phyloP scores from a whole-genome alignment of 2,797 vertebrate genomes.

The Allobates femoralis region DNA sequence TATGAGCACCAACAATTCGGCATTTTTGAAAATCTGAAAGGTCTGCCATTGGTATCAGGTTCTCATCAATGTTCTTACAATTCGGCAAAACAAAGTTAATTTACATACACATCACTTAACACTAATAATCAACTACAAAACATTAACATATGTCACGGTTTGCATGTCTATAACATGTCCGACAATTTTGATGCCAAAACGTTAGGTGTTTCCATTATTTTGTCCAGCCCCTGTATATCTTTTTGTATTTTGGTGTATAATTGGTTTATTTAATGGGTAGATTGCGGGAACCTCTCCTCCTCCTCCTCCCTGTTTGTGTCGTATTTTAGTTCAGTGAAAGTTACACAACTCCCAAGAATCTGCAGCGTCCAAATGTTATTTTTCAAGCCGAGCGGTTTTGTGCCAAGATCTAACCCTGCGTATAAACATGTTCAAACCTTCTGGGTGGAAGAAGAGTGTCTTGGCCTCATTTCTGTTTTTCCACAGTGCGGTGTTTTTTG shows the following conservation, averaged over 20 bases:
- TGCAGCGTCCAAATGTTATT: constrained; percentile 44
- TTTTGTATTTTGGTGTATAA: neutral
- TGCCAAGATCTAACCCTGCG: constrained; percentile 45
- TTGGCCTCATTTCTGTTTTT: neutral
- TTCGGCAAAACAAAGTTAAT: too few relatives aligned
- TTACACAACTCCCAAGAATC: constrained; percentile 43
- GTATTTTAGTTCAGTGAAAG: constrained; percentile 11
- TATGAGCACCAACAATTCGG: too few relatives aligned
- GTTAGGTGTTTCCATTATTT: too few relatives aligned
- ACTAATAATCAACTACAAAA: too few relatives aligned
- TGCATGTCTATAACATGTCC: too few relatives aligned
- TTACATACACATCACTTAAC: too few relatives aligned
- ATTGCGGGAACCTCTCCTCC: neutral
- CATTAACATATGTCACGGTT: too few relatives aligned
- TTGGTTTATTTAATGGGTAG: neutral
- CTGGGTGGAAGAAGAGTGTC: constrained; percentile 34
- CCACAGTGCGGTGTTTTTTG: neutral
- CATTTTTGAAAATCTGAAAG: too few relatives aligned
- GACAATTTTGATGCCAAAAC: too few relatives aligned
- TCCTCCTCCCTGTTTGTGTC: neutral
- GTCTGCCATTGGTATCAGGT: too few relatives aligned
- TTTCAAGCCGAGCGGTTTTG: constrained; percentile 12
- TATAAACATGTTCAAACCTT: constrained; percentile 40
- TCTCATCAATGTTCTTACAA: too few relatives aligned
- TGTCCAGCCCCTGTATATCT: too few relatives aligned